Evolutionary conservation across 2,797 vertebrate genomes (phyloP).

Genomic region (Lithobates sylvaticus): DNA sequence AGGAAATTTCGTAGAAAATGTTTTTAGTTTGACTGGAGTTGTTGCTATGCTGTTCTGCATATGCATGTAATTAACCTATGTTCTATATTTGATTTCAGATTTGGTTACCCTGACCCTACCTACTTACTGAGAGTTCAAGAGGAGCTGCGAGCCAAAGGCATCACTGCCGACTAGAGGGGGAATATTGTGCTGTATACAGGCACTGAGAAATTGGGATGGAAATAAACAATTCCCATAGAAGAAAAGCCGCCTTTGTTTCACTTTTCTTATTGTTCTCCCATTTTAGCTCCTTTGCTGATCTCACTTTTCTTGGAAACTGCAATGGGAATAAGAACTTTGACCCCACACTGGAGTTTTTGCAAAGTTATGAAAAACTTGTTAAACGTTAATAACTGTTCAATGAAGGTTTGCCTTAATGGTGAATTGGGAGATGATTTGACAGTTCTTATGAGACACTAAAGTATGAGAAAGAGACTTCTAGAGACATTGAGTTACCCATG

Average conservation of each 20-base stretch:
- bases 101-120: conserved; percentile 93
- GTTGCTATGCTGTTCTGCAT: too few relatives aligned
- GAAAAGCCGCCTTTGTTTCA: conserved; percentile 25
- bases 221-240: conserved; percentile 5
- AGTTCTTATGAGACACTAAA: neutral
- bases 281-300: conserved; percentile 11
- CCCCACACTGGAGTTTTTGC: conserved; percentile 12
- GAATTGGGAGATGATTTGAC: conserved; percentile 4
- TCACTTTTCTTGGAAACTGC: conserved; percentile 11
- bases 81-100: conserved; percentile 76
- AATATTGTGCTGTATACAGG: conserved; percentile 15
- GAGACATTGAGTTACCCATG: neutral
- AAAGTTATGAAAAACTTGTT: conserved; percentile 1
- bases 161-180: conserved; percentile 85
- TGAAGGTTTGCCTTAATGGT: conserved; percentile 1
- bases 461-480: conserved; percentile 7
- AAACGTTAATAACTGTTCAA: neutral
- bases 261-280: conserved; percentile 31
- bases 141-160: conserved; percentile 93
- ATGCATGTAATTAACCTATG: neutral
- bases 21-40: too few relatives aligned
- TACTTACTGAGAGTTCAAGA: conserved; percentile 93
- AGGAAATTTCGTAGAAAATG: too few relatives aligned
- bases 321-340: neutral
- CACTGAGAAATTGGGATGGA: neutral